Percentiles rank a stretch among this genome's conserved stretches.
These are phyloP conservation scores for Apamea epomidion DNA, from an alignment of 2,888 invertebrate genomes.

Conservation along the genomic window DNA sequence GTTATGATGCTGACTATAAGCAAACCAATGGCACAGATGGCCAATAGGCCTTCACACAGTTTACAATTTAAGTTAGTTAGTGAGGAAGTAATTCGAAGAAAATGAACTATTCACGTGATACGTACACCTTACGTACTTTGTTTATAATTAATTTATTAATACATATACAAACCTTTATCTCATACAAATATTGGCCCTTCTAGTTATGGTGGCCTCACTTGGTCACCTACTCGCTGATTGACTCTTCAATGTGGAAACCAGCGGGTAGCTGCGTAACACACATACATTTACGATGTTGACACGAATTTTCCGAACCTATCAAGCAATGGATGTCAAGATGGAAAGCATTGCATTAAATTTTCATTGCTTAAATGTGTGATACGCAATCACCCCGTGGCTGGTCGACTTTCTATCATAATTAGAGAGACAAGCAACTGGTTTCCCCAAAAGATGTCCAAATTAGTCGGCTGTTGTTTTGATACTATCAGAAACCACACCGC, in stretches of 20 bases:
- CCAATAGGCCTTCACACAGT: slow-evolving; percentile 46
- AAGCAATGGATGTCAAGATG: not conserved
- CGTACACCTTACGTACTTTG: not conserved
- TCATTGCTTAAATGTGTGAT: not conserved
- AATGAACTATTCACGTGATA: slow-evolving; percentile 19
- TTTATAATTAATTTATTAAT: not conserved
- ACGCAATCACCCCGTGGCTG: not conserved
- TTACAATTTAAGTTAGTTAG: slow-evolving; percentile 37
- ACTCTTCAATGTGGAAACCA: not conserved
- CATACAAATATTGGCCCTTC: not conserved
- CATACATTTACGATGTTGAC: not conserved
- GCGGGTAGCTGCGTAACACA: not conserved
- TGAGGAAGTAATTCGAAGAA: slow-evolving; percentile 38
- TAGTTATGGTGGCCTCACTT: not conserved
- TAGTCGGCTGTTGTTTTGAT: not conserved
- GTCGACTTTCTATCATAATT: not conserved
- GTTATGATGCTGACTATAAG: slow-evolving; percentile 2
- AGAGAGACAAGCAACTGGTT: not conserved
- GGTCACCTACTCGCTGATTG: not conserved
- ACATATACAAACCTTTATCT: not conserved
- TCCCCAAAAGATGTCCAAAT: not conserved
- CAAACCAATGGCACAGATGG: not conserved
- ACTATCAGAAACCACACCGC: not conserved
- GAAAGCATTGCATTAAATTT: too few relatives aligned
- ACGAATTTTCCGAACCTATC: not conserved